Evolutionary conservation across 2,113 vertebrate genomes (phyloP), one percentile per base, ranked within the genome.

Genomic region (Beaufortia kweichowensis): DNA sequence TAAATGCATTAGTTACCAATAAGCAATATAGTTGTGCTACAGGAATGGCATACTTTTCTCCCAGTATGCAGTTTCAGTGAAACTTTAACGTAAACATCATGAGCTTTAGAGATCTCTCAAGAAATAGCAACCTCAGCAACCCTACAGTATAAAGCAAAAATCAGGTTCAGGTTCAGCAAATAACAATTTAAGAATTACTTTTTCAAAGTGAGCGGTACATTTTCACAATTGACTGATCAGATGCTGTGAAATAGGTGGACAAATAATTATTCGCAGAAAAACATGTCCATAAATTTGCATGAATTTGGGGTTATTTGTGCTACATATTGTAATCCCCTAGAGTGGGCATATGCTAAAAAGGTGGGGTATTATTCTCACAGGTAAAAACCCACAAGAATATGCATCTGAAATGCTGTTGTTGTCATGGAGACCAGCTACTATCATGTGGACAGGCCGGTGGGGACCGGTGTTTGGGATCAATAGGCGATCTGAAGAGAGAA

Each of bases 341-440:
- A n/a, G 24, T 60, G 56, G 39, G 24, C 35, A 21, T 12, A 46
- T 74, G 70, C 70, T 61, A 46, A 74, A 61, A 41, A 74, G 56
- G 26, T 46, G 70, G 15, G 10, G 0, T 74, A 43, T 74, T 68
- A 82, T 79, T 81, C 81, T 84, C 81, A 79, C 77, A 65, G 72
- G 56, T 55, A 63, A 74, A 79, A 74, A 78, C 77, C 74, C 62
- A 14, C n/a, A 29, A 31, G 72, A 81, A 78, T 75, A 41, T 56
- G 76, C 84, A 79, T 72, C 75, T 82, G 75, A 82, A 81, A 78
- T 67, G 29, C 81, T 76, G 89, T 92, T 76, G 89, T 92, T 88
- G 84, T 84, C 84, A 91, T 89, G 81, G 91, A 77, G 69, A 89
- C 77, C 23, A 48, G 85, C 81, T 86, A 85, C 87, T 86, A 86